Conservation (phyloP, 2,888 invertebrate species). For the Lasioglossum oenotherae region DNA sequence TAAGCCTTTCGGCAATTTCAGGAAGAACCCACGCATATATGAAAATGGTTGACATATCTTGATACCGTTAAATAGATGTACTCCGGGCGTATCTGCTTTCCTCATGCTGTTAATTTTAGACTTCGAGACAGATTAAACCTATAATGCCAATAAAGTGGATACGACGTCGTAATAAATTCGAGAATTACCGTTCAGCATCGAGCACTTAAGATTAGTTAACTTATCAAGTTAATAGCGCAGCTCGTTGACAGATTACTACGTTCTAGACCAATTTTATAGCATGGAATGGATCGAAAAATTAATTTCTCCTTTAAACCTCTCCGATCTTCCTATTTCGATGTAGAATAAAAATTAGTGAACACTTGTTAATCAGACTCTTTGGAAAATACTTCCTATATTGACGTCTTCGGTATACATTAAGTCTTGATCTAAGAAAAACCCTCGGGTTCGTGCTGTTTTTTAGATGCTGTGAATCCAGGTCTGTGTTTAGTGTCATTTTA, state of each 20-base stretch:
- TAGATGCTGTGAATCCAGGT: too few species aligned
- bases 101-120: not conserved
- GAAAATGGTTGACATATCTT: constrained; percentile 40
- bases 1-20: constrained; percentile 45
- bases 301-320: not conserved
- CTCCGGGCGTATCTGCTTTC: not conserved
- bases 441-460: too few species aligned
- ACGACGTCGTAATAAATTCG: not conserved
- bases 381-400: too few species aligned
- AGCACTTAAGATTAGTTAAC: not conserved
- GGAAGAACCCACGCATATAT: constrained; percentile 53
- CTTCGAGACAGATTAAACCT: not conserved
- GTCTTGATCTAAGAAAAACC: too few species aligned
- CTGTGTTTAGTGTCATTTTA: too few species aligned
- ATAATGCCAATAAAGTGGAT: not conserved
- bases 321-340: not conserved
- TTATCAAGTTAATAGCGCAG: not conserved
- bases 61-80: constrained; percentile 40
- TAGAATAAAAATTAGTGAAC: not conserved
- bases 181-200: not conserved
- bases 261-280: not conserved
- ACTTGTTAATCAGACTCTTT: too few species aligned
- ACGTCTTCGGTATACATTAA: too few species aligned
- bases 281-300: not conserved
- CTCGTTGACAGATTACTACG: not conserved